Evolutionary conservation across 2,113 vertebrate genomes (phyloP).

Genomic region (Mustela lutreola): DNA sequence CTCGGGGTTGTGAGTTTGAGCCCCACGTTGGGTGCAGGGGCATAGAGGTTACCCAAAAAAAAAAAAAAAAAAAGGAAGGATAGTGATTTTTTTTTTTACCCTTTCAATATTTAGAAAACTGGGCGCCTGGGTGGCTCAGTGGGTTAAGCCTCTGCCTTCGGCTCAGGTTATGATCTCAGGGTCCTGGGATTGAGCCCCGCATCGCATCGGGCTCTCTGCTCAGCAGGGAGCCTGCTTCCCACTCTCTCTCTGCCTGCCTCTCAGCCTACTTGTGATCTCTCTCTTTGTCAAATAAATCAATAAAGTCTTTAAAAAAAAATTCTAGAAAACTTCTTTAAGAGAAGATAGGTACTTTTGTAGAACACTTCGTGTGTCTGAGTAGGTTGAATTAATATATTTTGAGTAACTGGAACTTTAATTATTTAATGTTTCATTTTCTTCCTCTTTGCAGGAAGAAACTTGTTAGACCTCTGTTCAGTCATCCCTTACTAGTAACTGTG

Average conservation of each 20-base stretch:
- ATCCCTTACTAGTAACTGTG: neutral
- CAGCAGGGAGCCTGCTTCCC: no score
- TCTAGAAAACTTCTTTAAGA: neutral
- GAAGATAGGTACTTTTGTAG: neutral
- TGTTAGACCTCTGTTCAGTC: neutral
- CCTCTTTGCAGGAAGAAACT: neutral
- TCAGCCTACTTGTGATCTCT: no score
- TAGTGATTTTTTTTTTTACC: neutral
- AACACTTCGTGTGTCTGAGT: neutral
- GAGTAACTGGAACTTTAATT: neutral
- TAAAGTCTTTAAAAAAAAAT: no score
- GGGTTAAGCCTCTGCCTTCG: no score
- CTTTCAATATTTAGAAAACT: constrained; percentile 35
- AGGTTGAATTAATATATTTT: neutral
- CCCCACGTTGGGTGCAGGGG: neutral
- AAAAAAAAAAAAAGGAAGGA: neutral
- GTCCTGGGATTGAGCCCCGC: no score
- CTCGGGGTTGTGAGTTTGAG: neutral
- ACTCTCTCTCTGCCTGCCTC: no score
- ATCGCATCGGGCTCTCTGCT: no score
- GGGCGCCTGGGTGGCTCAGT: no score
- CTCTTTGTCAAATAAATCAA: no score
- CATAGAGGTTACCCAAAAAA: neutral
- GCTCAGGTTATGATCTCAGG: no score
- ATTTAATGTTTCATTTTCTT: constrained; percentile 17